Conservation (phyloP, 1,140 invertebrate species). For the Chrysomallon squamiferum region DNA sequence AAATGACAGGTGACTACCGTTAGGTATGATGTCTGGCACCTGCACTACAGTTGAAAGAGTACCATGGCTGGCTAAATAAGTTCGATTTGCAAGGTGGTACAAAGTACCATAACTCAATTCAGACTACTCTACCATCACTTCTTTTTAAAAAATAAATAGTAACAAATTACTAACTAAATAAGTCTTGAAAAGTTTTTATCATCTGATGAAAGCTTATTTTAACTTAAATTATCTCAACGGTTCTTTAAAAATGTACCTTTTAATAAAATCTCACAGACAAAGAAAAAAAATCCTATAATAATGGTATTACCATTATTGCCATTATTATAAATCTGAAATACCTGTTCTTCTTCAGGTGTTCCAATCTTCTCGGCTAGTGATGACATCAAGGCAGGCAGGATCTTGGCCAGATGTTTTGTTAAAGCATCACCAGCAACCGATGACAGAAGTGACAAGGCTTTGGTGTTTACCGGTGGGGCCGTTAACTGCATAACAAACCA, state of each 20-base stretch:
- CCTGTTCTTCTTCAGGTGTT: slow-evolving; percentile 66
- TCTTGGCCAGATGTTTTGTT: slow-evolving; percentile 88
- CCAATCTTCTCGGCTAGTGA: slow-evolving; percentile 72
- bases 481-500: slow-evolving; percentile 72
- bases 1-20: slow-evolving; percentile 28
- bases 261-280: no score
- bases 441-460: slow-evolving; percentile 89
- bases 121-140: slow-evolving; percentile 49
- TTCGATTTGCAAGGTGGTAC: slow-evolving; percentile 41
- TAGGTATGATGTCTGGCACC: slow-evolving; percentile 25
- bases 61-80: slow-evolving; percentile 41
- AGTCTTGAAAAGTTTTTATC: no score
- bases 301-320: no score
- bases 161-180: no score
- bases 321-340: no score
- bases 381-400: slow-evolving; percentile 86
- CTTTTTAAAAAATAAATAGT: not conserved
- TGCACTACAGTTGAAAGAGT: slow-evolving; percentile 25
- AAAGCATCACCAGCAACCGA: slow-evolving; percentile 92
- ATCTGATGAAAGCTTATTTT: no score
- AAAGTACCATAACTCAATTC: slow-evolving; percentile 49
- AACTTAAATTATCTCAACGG: no score
- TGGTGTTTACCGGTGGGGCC: slow-evolving; percentile 84
- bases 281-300: no score
- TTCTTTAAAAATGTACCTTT: no score